Base-by-base conservation (phyloP, 1,140 invertebrate genomes). In the Temnothorax nylanderi region DNA sequence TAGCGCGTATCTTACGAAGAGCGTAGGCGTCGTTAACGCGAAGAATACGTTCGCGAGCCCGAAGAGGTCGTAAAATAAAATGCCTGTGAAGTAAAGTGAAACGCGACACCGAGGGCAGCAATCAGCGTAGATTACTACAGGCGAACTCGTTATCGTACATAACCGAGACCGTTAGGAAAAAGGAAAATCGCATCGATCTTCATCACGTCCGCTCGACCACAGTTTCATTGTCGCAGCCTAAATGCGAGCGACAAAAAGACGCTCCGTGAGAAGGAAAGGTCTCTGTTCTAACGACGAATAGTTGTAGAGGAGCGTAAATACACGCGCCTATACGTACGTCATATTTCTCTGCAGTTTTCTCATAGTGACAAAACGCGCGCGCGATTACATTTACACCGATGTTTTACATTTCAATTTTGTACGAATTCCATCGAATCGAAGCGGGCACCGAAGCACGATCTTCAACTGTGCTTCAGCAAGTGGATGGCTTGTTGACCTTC, bases 111-210 rank as follows among this genome's bases (percentile, higher is more conserved):
- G 41, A 58, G 18, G 41, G 80, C 41, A 71, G n/a, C 80, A 84
- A 75, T 84, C 80, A 49, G 54, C 69, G 69, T 37, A 62, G 69
- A 84, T 84, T 84, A 60, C 26, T 21, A 60, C 26, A 11, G 37
- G 41, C 16, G 41, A 47, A 18, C 32, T 75, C 80, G 69, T 75
- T 84, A 84, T 84, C 80, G 69, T 44, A 32, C 69, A n/a, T 58
- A 71, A 71, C n/a, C 32, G 60, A 69, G 49, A 18, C 2, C 54
- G 44, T 75, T 74, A 62, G 13, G n/a, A 26, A 18, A 26, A 37
- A 75, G 18, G 41, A 13, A 26, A 75, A 84, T 74, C 78, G 51
- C 16, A 82, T 82, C 54, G 69, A 84, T 84, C 18, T 32, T 74
- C 58, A 84, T 62, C 69, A 13, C 64, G 26, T 69, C 34, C 37